phyloP scores from a whole-genome alignment of 2,113 vertebrate species.

The Clinocottus analis region DNA sequence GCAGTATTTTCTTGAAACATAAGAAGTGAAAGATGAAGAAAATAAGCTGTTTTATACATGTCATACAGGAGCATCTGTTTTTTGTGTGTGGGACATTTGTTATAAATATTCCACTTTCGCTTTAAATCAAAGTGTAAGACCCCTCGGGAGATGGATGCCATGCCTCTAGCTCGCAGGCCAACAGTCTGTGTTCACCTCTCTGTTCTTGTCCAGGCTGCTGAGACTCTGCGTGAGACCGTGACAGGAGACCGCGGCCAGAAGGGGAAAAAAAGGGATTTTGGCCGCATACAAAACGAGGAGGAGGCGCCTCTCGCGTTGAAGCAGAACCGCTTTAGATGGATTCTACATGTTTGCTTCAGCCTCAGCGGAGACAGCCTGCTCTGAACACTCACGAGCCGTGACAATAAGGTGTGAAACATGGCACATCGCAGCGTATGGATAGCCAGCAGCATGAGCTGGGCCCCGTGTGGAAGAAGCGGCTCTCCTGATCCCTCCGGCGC shows the following conservation, averaged over 20 bases:
- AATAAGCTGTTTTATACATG: neutral
- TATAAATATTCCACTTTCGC: neutral
- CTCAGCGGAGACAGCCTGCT: conserved; percentile 60
- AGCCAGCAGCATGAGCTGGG: conserved; percentile 48
- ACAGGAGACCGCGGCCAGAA: conserved; percentile 44
- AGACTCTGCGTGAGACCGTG: conserved; percentile 38
- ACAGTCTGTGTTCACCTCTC: conserved; percentile 7
- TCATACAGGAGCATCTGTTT: neutral
- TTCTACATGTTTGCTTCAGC: conserved; percentile 67
- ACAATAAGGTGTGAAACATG: conserved; percentile 65
- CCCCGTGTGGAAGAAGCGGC: conserved; percentile 40
- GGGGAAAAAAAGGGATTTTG: conserved; percentile 48
- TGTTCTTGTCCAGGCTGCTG: conserved; percentile 58
- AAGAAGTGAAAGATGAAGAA: neutral
- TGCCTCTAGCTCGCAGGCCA: neutral
- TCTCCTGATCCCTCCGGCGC: conserved; percentile 33
- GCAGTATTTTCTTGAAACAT: neutral
- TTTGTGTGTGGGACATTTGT: neutral
- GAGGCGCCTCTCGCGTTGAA: conserved; percentile 74
- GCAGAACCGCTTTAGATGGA: conserved; percentile 65
- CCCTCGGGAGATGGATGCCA: neutral
- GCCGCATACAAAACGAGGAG: conserved; percentile 49
- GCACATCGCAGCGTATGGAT: conserved; percentile 63
- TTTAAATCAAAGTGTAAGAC: neutral
- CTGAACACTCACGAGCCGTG: conserved; percentile 62